Conservation (phyloP, 2,888 invertebrate genomes). For the Caenorhabditis afra region DNA sequence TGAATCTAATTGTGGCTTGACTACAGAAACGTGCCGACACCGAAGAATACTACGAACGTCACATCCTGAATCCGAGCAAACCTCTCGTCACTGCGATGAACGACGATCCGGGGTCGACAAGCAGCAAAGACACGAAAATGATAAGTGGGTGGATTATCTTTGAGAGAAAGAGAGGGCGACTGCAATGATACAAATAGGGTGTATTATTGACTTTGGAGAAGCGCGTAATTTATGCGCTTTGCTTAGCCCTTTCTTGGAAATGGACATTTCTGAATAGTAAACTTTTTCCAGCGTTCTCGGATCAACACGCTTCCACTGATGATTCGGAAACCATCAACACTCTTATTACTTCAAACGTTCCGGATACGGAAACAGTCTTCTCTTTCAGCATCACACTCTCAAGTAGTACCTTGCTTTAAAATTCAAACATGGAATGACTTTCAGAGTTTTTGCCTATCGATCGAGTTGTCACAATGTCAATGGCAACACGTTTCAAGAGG, state of each 20-base stretch:
- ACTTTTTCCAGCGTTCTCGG: conserved; percentile 65
- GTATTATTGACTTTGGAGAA: conserved; percentile 2
- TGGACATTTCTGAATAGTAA: no score
- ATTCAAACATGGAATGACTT: background rate
- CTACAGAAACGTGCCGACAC: conserved; percentile 75
- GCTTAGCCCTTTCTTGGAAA: background rate
- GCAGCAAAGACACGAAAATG: conserved; percentile 39
- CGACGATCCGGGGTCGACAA: conserved; percentile 50
- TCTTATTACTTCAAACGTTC: conserved; percentile 59
- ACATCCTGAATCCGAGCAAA: conserved; percentile 68
- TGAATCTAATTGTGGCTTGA: background rate
- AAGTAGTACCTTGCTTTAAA: no score
- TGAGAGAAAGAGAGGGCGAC: background rate
- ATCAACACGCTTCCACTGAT: conserved; percentile 52
- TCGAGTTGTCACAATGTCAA: conserved; percentile 8
- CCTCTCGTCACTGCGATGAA: conserved; percentile 58
- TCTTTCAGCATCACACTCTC: conserved; percentile 72
- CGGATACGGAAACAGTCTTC: conserved; percentile 68
- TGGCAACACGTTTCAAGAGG: conserved; percentile 37
- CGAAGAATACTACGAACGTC: conserved; percentile 72
- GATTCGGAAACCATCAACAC: conserved; percentile 59
- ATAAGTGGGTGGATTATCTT: conserved; percentile 31
- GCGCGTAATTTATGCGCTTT: conserved; percentile 4
- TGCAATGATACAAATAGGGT: background rate
- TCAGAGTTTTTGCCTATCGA: conserved; percentile 65